Evolutionary conservation across 2,113 vertebrate genomes (phyloP).

Genomic region (Solea solea): DNA sequence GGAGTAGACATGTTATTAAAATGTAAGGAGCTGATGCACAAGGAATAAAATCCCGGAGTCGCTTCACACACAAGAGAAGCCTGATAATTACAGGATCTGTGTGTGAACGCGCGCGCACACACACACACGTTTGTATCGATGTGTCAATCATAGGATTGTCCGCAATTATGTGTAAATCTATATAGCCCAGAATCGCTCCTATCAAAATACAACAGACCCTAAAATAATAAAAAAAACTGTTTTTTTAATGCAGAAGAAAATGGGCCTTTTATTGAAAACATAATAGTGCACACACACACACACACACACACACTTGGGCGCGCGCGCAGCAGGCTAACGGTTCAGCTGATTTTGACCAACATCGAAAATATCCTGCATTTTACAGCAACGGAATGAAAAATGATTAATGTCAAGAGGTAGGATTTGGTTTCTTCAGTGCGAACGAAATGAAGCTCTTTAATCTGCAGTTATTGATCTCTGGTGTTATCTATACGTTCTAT

Average conservation of each 20-base stretch:
- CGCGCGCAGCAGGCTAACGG: not conserved
- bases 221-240: not conserved
- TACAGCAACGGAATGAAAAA: not conserved
- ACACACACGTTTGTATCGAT: slow-evolving; percentile 10
- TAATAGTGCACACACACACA: slow-evolving; percentile 26
- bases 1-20: not conserved
- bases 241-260: not conserved
- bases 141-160: slow-evolving; percentile 22
- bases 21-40: slow-evolving; percentile 5
- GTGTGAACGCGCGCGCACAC: slow-evolving; percentile 9
- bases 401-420: slow-evolving; percentile 40
- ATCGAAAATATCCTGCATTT: slow-evolving; percentile 4
- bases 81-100: slow-evolving; percentile 43
- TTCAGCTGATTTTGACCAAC: not conserved
- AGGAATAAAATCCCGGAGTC: slow-evolving; percentile 1
- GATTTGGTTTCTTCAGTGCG: slow-evolving; percentile 30
- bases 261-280: slow-evolving; percentile 40
- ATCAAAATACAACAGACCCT: slow-evolving; percentile 12
- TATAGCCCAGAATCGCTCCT: slow-evolving; percentile 2
- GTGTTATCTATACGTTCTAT: not conserved
- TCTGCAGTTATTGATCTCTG: not conserved
- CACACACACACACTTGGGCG: too few relatives aligned
- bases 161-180: slow-evolving; percentile 25
- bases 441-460: not conserved
- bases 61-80: not conserved